Conservation (phyloP, 92 coral and sea anemone species). For the Bergia puertoricense region DNA sequence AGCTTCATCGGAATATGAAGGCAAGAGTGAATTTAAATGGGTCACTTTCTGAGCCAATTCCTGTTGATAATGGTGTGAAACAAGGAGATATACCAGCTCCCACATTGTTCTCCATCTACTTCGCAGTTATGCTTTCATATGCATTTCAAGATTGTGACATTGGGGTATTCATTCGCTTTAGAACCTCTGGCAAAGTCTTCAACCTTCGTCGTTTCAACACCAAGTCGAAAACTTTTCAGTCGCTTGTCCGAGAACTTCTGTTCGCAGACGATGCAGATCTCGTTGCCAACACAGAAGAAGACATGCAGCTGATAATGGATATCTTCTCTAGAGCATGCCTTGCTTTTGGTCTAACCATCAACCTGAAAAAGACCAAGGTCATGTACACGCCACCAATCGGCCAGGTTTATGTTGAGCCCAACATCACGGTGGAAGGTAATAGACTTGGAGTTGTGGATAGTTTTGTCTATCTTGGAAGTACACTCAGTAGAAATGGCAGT, state of each 20-base stretch:
- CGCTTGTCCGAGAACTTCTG: slow-evolving; percentile 20
- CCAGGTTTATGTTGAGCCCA: slow-evolving; percentile 15
- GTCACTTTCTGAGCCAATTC: slow-evolving; percentile 6
- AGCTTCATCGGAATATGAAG: slow-evolving; percentile 33
- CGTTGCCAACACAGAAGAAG: slow-evolving; percentile 16
- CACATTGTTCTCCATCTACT: slow-evolving; percentile 27
- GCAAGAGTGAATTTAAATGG: slow-evolving; percentile 7
- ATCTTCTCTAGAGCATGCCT: slow-evolving; percentile 25
- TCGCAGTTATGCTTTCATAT: slow-evolving; percentile 25
- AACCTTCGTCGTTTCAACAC: slow-evolving; percentile 10
- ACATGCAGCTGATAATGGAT: slow-evolving; percentile 33
- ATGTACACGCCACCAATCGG: slow-evolving; percentile 34
- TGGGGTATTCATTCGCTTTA: slow-evolving; percentile 22
- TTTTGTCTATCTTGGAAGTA: slow-evolving; percentile 51
- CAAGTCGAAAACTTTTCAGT: slow-evolving; percentile 27
- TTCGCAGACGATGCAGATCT: slow-evolving; percentile 36
- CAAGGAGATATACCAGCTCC: slow-evolving; percentile 40
- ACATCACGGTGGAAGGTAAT: slow-evolving; percentile 32
- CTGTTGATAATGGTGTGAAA: slow-evolving; percentile 42
- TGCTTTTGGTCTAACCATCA: slow-evolving; percentile 40
- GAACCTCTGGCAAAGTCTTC: slow-evolving; percentile 43
- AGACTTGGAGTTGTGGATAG: slow-evolving; percentile 37
- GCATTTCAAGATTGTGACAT: slow-evolving; percentile 30
- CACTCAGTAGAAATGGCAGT: slow-evolving; percentile 17
- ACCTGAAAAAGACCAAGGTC: not conserved